Conservation (phyloP, 2,888 invertebrate genomes). For the Hydroisotoma schaefferi region DNA sequence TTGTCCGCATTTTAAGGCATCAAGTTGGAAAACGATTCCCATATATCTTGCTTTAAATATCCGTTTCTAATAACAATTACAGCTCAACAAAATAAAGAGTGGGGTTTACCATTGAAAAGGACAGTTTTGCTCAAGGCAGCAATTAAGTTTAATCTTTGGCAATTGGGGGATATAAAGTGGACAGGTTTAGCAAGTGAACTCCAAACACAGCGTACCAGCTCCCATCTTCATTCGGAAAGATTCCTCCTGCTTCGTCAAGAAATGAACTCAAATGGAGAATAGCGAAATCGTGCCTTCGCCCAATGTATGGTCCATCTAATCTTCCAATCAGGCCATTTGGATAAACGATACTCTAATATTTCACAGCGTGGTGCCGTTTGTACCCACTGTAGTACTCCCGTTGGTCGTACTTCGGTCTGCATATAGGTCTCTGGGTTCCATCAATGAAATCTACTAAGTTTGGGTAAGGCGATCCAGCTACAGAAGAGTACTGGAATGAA, state of each 20-base stretch:
- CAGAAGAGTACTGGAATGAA: neutral
- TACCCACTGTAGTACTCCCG: conserved; percentile 18
- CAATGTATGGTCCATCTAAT: conserved; percentile 21
- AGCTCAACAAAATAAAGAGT: no score
- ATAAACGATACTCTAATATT: conserved; percentile 23
- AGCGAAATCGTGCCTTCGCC: conserved; percentile 21
- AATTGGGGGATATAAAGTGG: neutral
- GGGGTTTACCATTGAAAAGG: neutral
- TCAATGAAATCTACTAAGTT: conserved; percentile 25
- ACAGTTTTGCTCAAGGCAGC: neutral
- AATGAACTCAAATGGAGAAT: conserved; percentile 13
- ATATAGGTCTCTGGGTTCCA: conserved; percentile 21
- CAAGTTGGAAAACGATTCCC: no score
- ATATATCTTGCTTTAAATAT: no score
- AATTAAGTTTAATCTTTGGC: neutral
- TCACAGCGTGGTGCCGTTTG: conserved; percentile 18
- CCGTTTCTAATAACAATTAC: no score
- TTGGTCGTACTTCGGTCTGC: conserved; percentile 19
- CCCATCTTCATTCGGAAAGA: conserved; percentile 2
- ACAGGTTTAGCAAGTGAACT: neutral
- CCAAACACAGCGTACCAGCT: conserved; percentile 12
- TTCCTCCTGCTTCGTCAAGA: neutral
- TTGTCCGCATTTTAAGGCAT: no score
- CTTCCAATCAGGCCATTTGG: conserved; percentile 26
- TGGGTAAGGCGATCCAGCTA: conserved; percentile 13